Conservation (phyloP, 2,797 vertebrate species). For the Phrynocephalus vlangalii region DNA sequence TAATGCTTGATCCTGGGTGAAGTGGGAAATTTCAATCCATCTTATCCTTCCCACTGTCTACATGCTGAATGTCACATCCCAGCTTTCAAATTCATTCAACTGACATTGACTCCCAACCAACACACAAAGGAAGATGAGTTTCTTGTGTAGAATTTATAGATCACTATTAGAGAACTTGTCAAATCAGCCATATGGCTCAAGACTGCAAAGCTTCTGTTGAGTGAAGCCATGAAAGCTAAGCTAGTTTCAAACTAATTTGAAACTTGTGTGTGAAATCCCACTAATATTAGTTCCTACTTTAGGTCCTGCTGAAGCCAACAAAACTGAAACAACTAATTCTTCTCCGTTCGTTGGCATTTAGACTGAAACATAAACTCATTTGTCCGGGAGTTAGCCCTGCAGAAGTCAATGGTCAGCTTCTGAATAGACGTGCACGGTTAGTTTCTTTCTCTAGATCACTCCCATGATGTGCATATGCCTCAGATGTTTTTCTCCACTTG, state of each 20-base stretch:
- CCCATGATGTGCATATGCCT: neutral
- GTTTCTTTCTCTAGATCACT: neutral
- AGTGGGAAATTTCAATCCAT: constrained; percentile 35
- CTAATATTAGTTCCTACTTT: neutral
- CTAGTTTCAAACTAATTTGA: neutral
- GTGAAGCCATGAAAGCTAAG: neutral
- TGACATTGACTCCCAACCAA: neutral
- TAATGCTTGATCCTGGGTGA: neutral
- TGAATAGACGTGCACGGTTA: neutral
- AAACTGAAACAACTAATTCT: neutral
- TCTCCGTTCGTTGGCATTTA: neutral
- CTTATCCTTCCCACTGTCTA: constrained; percentile 82
- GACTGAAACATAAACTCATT: neutral
- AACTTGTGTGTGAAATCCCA: neutral
- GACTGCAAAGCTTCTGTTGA: neutral
- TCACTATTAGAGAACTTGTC: neutral
- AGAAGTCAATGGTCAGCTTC: neutral
- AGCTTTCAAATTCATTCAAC: neutral
- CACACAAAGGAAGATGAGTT: neutral
- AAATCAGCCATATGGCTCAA: neutral
- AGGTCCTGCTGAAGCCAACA: neutral
- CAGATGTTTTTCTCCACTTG: constrained; percentile 67
- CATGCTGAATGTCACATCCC: constrained; percentile 66
- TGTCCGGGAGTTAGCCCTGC: neutral
- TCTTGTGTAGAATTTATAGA: neutral